A percentile compares a stretch with the other conserved stretches of the same genome.
Conservation (phyloP, 1,140 invertebrate genomes). For the Pogonus chalceus region DNA sequence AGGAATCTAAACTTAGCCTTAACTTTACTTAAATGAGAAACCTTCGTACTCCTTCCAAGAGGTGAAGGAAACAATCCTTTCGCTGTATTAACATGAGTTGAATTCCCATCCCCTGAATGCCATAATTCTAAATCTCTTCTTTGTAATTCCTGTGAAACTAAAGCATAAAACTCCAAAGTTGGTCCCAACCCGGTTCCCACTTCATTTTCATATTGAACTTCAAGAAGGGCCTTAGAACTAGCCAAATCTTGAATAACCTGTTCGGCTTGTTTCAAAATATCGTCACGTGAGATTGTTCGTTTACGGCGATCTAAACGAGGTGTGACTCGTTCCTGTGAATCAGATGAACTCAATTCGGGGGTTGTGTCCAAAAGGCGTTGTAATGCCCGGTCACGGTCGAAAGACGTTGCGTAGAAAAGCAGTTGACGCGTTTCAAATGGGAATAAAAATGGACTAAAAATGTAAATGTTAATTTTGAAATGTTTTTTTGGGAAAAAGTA, state of each 20-base stretch:
- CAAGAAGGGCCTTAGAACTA: conserved; percentile 81
- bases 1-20: conserved; percentile 94
- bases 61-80: conserved; percentile 85
- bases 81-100: conserved; percentile 59
- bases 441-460: conserved; percentile 78
- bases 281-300: conserved; percentile 82
- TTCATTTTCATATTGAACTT: conserved; percentile 97
- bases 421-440: conserved; percentile 94
- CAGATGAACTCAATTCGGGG: conserved; percentile 63
- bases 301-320: conserved; percentile 87
- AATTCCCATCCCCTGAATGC: conserved; percentile 52
- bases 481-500: conserved; percentile 11
- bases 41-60: conserved; percentile 73
- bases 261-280: conserved; percentile 92
- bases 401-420: conserved; percentile 91
- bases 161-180: conserved; percentile 96
- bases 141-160: conserved; percentile 94
- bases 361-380: conserved; percentile 84
- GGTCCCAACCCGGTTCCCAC: conserved; percentile 97
- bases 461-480: too few species aligned
- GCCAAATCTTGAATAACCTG: conserved; percentile 86
- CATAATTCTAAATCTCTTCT: conserved; percentile 86
- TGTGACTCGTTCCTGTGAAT: conserved; percentile 78
- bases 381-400: conserved; percentile 89
- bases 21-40: conserved; percentile 76